phyloP scores from a whole-genome alignment of 2,888 invertebrate species.

The Seira ritae region DNA sequence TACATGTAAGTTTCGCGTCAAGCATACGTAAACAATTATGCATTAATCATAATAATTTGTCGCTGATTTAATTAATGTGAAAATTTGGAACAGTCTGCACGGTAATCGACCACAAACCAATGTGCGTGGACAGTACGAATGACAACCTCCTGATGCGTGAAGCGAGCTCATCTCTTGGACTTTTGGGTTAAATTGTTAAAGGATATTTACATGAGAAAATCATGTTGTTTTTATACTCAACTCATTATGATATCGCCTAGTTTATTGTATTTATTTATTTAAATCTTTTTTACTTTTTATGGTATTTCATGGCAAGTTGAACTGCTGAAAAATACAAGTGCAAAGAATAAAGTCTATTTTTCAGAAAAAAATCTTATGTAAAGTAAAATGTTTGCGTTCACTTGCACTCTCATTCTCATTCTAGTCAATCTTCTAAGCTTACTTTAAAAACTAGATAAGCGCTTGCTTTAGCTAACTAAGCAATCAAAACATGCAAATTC shows the following conservation, averaged over 20 bases:
- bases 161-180: slow-evolving; percentile 50
- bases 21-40: slow-evolving; percentile 52
- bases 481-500: too few species aligned
- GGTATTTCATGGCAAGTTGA: slow-evolving; percentile 2
- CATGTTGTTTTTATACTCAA: slow-evolving; percentile 2
- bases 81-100: slow-evolving; percentile 41
- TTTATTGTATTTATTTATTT: slow-evolving; percentile 39
- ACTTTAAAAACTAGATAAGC: too few species aligned
- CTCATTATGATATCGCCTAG: background rate
- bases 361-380: background rate
- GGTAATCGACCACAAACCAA: slow-evolving; percentile 72
- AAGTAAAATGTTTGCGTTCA: too few species aligned
- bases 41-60: background rate
- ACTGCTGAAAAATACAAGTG: too few species aligned
- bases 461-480: too few species aligned
- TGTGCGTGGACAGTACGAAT: slow-evolving; percentile 72
- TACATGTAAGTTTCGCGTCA: slow-evolving; percentile 67
- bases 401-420: too few species aligned
- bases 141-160: slow-evolving; percentile 67
- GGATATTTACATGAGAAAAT: background rate
- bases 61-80: background rate
- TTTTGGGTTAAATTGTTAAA: slow-evolving; percentile 27
- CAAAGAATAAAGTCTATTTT: background rate
- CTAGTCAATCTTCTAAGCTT: too few species aligned
- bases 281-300: background rate